phyloP scores from a whole-genome alignment of 2,113 vertebrate genomes.

The Neolamprologus sp. region DNA sequence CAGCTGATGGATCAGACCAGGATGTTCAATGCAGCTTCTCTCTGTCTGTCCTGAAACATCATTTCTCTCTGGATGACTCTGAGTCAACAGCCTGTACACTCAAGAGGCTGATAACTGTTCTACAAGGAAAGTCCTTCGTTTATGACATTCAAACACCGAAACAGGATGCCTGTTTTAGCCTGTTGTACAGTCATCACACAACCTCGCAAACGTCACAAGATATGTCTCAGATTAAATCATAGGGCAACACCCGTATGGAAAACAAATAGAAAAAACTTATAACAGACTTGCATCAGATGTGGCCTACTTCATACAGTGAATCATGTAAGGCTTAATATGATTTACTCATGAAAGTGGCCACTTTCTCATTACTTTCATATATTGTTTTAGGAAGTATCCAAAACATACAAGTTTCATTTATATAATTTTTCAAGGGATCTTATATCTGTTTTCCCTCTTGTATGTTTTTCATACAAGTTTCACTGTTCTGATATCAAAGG shows the following conservation, averaged over 20 bases:
- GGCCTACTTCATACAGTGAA: rapidly evolving
- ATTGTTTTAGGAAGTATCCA: not conserved
- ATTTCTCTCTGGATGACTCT: slow-evolving; percentile 20
- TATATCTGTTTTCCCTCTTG: too few relatives aligned
- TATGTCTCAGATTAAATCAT: slow-evolving; percentile 50
- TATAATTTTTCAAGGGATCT: too few relatives aligned
- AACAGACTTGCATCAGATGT: rapidly evolving
- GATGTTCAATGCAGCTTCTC: not conserved
- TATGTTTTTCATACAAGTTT: too few relatives aligned
- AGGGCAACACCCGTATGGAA: not conserved
- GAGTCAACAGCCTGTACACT: not conserved
- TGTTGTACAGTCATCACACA: slow-evolving; percentile 21
- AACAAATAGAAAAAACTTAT: not conserved
- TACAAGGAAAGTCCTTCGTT: slow-evolving; percentile 56
- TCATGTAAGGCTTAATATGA: too few relatives aligned
- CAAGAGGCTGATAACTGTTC: not conserved
- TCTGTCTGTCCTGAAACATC: not conserved
- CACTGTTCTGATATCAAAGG: too few relatives aligned
- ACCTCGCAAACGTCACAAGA: slow-evolving; percentile 58
- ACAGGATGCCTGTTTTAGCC: not conserved
- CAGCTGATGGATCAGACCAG: slow-evolving; percentile 29
- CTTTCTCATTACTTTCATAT: rapidly evolving
- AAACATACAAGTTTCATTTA: not conserved
- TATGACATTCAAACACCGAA: slow-evolving; percentile 33
- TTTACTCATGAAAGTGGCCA: too few relatives aligned